A percentile compares a stretch with the other conserved stretches of the same genome.
phyloP scores from a whole-genome alignment of 1,140 invertebrate genomes.

The Apolygus lucorum region DNA sequence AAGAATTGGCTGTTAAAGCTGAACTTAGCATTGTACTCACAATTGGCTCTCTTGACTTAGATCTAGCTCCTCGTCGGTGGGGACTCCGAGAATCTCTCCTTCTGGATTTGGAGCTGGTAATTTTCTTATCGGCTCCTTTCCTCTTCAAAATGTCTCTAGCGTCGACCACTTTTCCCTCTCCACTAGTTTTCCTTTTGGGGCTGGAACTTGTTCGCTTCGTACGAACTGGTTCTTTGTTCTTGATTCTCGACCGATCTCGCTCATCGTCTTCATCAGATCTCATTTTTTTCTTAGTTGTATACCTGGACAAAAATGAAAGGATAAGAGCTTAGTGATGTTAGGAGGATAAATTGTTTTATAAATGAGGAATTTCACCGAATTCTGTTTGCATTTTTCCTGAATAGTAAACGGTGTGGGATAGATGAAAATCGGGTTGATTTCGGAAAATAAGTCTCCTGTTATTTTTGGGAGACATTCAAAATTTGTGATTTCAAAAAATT shows the following conservation, averaged over 20 bases:
- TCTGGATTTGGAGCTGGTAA: neutral
- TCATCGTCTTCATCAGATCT: constrained; percentile 7
- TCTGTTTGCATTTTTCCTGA: too few species aligned
- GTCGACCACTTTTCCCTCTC: constrained; percentile 7
- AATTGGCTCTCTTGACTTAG: constrained; percentile 9
- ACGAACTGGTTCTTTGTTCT: neutral
- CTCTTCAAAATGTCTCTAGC: constrained; percentile 22
- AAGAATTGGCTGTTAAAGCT: too few species aligned
- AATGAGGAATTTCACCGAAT: too few species aligned
- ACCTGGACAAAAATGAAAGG: neutral
- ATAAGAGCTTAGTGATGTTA: neutral
- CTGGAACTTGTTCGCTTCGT: neutral
- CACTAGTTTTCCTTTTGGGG: neutral
- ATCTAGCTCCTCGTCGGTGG: constrained; percentile 3
- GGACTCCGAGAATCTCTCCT: neutral
- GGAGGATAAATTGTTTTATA: neutral
- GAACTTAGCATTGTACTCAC: too few species aligned
- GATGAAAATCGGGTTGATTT: too few species aligned
- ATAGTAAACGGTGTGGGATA: too few species aligned
- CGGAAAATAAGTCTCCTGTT: too few species aligned
- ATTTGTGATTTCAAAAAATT: too few species aligned
- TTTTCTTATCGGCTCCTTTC: neutral
- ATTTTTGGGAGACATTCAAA: too few species aligned
- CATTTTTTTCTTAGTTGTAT: neutral
- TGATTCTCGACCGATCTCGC: neutral